Percentiles rank a stretch among this genome's conserved stretches.
phyloP scores from a whole-genome alignment of 2,113 vertebrate species.

The Probosciger aterrimus region DNA sequence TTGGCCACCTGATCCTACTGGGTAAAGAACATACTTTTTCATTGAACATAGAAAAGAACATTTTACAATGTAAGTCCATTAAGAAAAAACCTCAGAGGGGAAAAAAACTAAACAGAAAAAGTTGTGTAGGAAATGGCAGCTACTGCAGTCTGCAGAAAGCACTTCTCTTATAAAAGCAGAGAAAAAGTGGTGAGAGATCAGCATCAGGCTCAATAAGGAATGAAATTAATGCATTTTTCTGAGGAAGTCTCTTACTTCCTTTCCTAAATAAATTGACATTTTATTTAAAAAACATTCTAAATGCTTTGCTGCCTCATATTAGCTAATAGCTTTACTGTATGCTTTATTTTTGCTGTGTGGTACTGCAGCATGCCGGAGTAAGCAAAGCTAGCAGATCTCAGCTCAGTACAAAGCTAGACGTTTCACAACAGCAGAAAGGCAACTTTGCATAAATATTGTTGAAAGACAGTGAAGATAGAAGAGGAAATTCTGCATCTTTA shows the following conservation, averaged over 20 bases:
- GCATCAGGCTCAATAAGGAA: not conserved
- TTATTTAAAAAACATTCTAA: not conserved
- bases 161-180: not conserved
- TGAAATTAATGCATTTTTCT: not conserved
- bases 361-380: not conserved
- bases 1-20: not conserved
- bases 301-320: not conserved
- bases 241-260: not conserved
- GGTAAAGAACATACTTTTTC: not conserved
- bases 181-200: not conserved
- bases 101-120: not conserved
- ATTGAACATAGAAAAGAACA: not conserved
- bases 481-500: constrained; percentile 40
- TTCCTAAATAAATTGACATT: not conserved
- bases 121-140: not conserved
- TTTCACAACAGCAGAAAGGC: not conserved
- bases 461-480: constrained; percentile 52
- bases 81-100: not conserved
- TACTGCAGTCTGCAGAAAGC: not conserved
- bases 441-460: constrained; percentile 18
- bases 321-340: not conserved
- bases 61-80: not conserved
- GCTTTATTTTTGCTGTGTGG: not conserved
- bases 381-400: not conserved
- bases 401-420: not conserved